Conservation (phyloP, 2,113 vertebrate genomes). For the Ophthalmolycus amberensis region DNA sequence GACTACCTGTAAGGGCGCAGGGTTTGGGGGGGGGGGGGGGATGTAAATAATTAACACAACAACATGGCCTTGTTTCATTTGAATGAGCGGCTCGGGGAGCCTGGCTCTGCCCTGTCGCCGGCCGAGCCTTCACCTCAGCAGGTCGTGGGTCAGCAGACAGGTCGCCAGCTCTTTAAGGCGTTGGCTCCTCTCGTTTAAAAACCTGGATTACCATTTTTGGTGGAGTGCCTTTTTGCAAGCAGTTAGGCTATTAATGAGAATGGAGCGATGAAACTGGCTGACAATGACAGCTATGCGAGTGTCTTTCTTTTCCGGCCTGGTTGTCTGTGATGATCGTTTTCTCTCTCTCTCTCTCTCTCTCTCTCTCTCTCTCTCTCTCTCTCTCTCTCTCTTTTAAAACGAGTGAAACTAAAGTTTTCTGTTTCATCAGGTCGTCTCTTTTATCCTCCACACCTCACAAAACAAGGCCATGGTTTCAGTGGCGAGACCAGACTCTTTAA, state of each 20-base stretch:
- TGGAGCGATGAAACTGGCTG: slow-evolving; percentile 65
- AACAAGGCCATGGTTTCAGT: slow-evolving; percentile 23
- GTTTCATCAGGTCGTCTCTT: slow-evolving; percentile 23
- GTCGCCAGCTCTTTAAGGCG: slow-evolving; percentile 81
- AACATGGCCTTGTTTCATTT: slow-evolving; percentile 85
- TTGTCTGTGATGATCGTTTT: neutral
- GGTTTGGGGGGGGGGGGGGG: slow-evolving; percentile 42
- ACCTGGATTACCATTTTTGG: slow-evolving; percentile 85
- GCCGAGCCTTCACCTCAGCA: slow-evolving; percentile 78
- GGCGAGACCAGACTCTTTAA: neutral
- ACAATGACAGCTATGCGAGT: slow-evolving; percentile 61
- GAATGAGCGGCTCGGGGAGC: slow-evolving; percentile 77
- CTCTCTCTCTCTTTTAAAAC: neutral
- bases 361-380: too few species aligned
- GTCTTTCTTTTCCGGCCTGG: slow-evolving; percentile 16
- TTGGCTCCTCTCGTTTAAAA: slow-evolving; percentile 75
- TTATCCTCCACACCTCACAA: neutral
- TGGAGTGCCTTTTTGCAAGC: slow-evolving; percentile 59
- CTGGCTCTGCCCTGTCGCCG: slow-evolving; percentile 74
- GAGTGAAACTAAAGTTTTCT: slow-evolving; percentile 32
- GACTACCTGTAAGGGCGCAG: slow-evolving; percentile 71
- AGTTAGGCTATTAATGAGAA: slow-evolving; percentile 83
- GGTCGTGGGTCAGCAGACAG: slow-evolving; percentile 82
- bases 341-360: too few species aligned
- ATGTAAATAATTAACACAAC: slow-evolving; percentile 87